Base-by-base conservation (phyloP, 1,140 invertebrate genomes). In the Eriocheir sinensis region DNA sequence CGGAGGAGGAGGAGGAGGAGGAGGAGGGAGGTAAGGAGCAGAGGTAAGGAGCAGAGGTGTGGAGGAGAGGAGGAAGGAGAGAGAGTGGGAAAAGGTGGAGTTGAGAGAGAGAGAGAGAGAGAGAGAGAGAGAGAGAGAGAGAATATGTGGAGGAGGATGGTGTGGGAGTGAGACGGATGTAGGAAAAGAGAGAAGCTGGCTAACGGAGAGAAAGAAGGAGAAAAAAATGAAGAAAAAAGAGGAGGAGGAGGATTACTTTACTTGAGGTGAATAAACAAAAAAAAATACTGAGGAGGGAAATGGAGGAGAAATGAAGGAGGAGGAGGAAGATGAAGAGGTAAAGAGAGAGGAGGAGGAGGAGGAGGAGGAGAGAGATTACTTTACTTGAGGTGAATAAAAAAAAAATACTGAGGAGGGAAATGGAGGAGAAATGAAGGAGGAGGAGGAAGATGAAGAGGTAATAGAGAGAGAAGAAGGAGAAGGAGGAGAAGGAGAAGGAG, bases 61-160 rank as follows among this genome's bases (percentile, higher is more conserved):
- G 17, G 34, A 30, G 81, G 8, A 34, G 81, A 12, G 81, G 12
- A 30, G 81, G 81, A 83, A 34, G 81, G 32, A 83, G 32, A 30
- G 81, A 83, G 34, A 30, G 81, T 12, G 32, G n/a, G 85, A 88
- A 34, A 27, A 6, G 32, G 27, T 8, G 27, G 27, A 27, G 4
- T 27, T 81, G 27, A 30, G 30, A 32, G 80, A 36, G 80, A 81
- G 80, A 36, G 30, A 81, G 80, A 36, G 34, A 36, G 80, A 81
- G 34, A 81, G 80, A 81, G 80, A 30, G 80, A 36, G 30, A 81
- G 80, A 36, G 34, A 36, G 80, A 81, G 34, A 81, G 80, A 72
- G 53, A 12, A 12, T 27, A 12, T 72, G 53, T 12, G 27, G 12
- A 12, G 27, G 12, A 12, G 53, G 53, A 27, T 72, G 53, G 53